A percentile compares a stretch with the other conserved stretches of the same genome.
phyloP scores from a whole-genome alignment of 1,140 invertebrate species.

The Hesperophylax magnus region DNA sequence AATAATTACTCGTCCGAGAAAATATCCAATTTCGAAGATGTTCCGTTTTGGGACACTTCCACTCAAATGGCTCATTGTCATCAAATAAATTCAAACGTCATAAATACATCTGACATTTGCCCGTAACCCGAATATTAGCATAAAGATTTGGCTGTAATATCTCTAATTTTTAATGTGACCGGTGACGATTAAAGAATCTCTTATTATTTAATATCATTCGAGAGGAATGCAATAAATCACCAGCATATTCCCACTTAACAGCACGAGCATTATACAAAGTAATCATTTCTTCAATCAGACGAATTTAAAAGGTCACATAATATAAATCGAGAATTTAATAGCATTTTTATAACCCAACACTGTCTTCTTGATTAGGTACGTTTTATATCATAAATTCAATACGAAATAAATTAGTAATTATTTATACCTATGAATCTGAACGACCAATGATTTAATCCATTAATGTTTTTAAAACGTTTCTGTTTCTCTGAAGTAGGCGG shows the following conservation, averaged over 20 bases:
- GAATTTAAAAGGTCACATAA: slow-evolving; percentile 12
- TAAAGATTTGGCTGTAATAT: slow-evolving; percentile 42
- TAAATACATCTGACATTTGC: slow-evolving; percentile 29
- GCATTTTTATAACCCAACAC: too few relatives aligned
- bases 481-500: too few relatives aligned
- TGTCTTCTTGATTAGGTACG: too few relatives aligned
- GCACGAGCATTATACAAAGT: not conserved
- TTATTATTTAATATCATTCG: not conserved
- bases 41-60: slow-evolving; percentile 30
- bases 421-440: too few relatives aligned
- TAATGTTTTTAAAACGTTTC: too few relatives aligned
- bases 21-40: slow-evolving; percentile 31
- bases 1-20: slow-evolving; percentile 10
- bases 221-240: slow-evolving; percentile 9
- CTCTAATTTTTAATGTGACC: slow-evolving; percentile 37
- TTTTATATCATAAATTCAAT: too few relatives aligned
- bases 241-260: slow-evolving; percentile 21
- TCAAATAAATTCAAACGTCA: slow-evolving; percentile 53
- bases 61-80: slow-evolving; percentile 30
- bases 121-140: slow-evolving; percentile 43
- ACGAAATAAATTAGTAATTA: too few relatives aligned
- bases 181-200: slow-evolving; percentile 15
- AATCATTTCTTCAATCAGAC: not conserved
- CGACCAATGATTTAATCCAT: too few relatives aligned
- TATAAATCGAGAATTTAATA: too few relatives aligned